Evolutionary conservation across 2,113 vertebrate genomes (phyloP).

Genomic region (Turnix velox): DNA sequence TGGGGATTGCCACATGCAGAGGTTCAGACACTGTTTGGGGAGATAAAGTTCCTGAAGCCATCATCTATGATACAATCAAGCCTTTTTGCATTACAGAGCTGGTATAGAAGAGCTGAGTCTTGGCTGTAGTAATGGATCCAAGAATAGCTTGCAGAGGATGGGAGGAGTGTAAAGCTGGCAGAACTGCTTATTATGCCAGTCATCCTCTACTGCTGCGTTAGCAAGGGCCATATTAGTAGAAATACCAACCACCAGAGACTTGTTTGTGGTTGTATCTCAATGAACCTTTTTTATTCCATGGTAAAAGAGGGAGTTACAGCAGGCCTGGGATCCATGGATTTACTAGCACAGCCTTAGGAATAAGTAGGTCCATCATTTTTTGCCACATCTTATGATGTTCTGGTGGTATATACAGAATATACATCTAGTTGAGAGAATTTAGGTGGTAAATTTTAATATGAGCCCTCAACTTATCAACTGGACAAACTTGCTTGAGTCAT

Average conservation of each 20-base stretch:
- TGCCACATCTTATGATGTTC: background rate
- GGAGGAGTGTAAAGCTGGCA: background rate
- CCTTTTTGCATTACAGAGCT: background rate
- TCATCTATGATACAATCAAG: background rate
- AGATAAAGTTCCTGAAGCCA: background rate
- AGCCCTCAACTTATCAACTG: background rate
- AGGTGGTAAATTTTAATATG: background rate
- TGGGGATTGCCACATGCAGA: background rate
- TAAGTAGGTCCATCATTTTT: background rate
- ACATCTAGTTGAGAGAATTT: background rate
- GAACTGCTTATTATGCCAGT: background rate
- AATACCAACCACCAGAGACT: background rate
- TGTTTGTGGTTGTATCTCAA: background rate
- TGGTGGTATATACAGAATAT: background rate
- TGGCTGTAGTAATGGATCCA: background rate
- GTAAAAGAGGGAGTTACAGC: background rate
- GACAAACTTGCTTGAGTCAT: background rate
- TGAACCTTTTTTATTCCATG: background rate
- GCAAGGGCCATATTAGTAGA: background rate
- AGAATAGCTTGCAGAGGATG: constrained; percentile 22
- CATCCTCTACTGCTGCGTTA: background rate
- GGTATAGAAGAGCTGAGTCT: background rate
- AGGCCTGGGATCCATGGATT: background rate
- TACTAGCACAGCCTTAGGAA: background rate
- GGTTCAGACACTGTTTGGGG: background rate